These are phyloP conservation scores for Panurus biarmicus DNA, from an alignment of 2,113 vertebrate species.

Conservation along the genomic window DNA sequence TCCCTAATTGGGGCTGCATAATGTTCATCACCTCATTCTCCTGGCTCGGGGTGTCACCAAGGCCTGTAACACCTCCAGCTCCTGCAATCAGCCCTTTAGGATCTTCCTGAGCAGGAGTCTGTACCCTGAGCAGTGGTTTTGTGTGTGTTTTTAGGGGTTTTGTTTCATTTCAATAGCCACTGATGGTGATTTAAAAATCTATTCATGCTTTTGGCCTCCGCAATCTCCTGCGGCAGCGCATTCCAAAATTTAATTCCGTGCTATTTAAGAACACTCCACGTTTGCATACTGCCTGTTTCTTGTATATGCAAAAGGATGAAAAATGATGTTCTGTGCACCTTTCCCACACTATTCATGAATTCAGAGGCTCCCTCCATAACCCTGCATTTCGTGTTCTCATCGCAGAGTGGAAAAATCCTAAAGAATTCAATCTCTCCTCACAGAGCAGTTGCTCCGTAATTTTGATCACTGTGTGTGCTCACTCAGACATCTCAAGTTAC, in stretches of 20 bases:
- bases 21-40: neutral
- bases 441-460: conserved; percentile 23
- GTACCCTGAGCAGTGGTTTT: neutral
- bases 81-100: neutral
- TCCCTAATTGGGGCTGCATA: neutral
- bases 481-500: conserved; percentile 11
- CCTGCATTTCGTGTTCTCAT: neutral
- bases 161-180: conserved; percentile 9
- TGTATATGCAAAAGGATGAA: neutral
- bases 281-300: neutral
- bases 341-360: neutral
- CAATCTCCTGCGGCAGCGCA: neutral
- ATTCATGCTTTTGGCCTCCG: neutral
- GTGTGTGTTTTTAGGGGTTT: neutral
- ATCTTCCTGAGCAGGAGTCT: neutral
- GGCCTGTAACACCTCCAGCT: neutral
- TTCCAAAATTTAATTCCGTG: neutral
- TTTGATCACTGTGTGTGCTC: neutral
- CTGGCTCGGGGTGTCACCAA: neutral
- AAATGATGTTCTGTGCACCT: neutral
- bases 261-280: neutral
- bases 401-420: neutral
- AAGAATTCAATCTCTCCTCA: conserved; percentile 17
- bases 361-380: neutral
- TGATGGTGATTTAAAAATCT: neutral